phyloP scores from a whole-genome alignment of 2,113 vertebrate species.

The Tinamus guttatus region DNA sequence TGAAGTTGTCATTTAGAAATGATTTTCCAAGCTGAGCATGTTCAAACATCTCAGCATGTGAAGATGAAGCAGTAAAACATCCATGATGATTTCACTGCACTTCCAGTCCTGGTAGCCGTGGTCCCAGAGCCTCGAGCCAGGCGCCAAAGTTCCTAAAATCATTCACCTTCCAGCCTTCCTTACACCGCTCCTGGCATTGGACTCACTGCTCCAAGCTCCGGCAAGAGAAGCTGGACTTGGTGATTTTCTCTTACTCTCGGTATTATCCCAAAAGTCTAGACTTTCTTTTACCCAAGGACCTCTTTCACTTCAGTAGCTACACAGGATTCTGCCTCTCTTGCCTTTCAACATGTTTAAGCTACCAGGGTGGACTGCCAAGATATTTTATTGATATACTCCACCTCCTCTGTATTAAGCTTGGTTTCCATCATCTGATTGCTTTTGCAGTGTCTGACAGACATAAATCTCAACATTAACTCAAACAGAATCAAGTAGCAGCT shows the following conservation, averaged over 20 bases:
- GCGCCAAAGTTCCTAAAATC: neutral
- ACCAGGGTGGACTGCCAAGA: neutral
- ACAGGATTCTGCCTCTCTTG: neutral
- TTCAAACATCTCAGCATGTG: neutral
- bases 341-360: neutral
- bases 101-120: neutral
- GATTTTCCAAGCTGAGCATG: neutral
- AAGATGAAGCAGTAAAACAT: constrained; percentile 6
- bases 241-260: neutral
- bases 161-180: neutral
- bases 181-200: neutral
- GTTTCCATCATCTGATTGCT: neutral
- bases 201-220: neutral
- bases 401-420: neutral
- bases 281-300: neutral
- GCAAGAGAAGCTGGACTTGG: neutral
- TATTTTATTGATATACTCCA: neutral
- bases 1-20: neutral
- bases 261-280: neutral
- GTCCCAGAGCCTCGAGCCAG: neutral
- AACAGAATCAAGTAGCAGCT: neutral
- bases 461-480: neutral
- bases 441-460: neutral
- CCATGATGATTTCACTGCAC: neutral
- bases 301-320: neutral